Evolutionary conservation across 2,888 invertebrate species (phyloP).

Genomic region (Xanthia icteritia): DNA sequence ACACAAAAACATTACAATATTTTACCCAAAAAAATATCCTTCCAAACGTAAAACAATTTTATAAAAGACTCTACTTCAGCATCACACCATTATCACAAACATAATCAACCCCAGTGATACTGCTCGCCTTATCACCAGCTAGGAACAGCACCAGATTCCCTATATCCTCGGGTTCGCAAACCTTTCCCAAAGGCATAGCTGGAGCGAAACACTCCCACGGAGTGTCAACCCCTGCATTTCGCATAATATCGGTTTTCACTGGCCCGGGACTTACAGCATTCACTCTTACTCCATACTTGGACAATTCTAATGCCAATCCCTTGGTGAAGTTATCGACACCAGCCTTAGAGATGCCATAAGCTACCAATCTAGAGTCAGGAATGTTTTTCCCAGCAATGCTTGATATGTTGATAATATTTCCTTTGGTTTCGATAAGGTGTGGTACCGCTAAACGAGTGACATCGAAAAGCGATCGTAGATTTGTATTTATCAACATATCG

Average conservation of each 20-base stretch:
- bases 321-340: conserved; percentile 96
- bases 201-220: conserved; percentile 58
- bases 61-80: conserved; percentile 43
- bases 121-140: conserved; percentile 69
- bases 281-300: conserved; percentile 67
- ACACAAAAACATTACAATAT: background rate
- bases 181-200: conserved; percentile 61
- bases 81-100: conserved; percentile 80
- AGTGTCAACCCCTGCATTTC: conserved; percentile 90
- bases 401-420: conserved; percentile 75
- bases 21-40: background rate
- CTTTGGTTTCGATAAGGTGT: conserved; percentile 70
- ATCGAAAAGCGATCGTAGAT: conserved; percentile 69
- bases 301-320: conserved; percentile 89
- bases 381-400: conserved; percentile 64
- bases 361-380: conserved; percentile 38
- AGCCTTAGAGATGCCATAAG: conserved; percentile 93
- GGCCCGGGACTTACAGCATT: conserved; percentile 71
- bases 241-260: conserved; percentile 67
- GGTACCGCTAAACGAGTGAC: conserved; percentile 70
- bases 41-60: background rate
- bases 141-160: conserved; percentile 69
- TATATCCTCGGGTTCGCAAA: conserved; percentile 70
- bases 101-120: conserved; percentile 70
- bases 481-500: conserved; percentile 72